Conservation (phyloP, 2,888 invertebrate genomes). For the Elegia similella region DNA sequence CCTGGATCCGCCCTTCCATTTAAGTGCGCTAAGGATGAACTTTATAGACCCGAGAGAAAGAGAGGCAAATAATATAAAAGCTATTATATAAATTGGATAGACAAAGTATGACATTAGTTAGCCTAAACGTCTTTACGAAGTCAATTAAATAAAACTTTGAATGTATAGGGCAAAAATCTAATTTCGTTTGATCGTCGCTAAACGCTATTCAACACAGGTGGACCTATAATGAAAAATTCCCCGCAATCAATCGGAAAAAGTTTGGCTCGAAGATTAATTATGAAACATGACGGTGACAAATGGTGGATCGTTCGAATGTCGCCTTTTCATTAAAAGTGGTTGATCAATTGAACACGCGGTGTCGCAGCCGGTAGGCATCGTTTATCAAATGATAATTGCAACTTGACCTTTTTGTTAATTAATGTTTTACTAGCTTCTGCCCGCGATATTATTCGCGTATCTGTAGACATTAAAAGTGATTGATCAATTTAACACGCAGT, state of each 20-base stretch:
- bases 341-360: background rate
- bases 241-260: slow-evolving; percentile 25
- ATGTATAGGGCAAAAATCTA: background rate
- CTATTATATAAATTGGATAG: too few relatives aligned
- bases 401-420: background rate
- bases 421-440: too few relatives aligned
- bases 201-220: slow-evolving; percentile 1
- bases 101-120: too few relatives aligned
- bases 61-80: too few relatives aligned
- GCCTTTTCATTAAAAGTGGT: slow-evolving; percentile 39
- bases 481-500: too few relatives aligned
- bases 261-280: slow-evolving; percentile 39
- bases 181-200: background rate
- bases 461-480: too few relatives aligned
- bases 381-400: background rate
- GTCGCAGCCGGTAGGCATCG: background rate
- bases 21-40: too few relatives aligned
- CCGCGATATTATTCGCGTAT: too few relatives aligned
- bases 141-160: too few relatives aligned
- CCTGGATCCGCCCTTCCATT: too few relatives aligned
- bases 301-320: slow-evolving; percentile 29
- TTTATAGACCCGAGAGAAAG: too few relatives aligned
- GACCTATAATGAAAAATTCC: slow-evolving; percentile 1
- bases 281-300: slow-evolving; percentile 42
- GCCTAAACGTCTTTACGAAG: too few relatives aligned